A percentile compares a stretch with the other conserved stretches of the same genome.
These are phyloP conservation scores for Gryllus bimaculatus DNA, from an alignment of 1,140 invertebrate species.

Conservation along the genomic window DNA sequence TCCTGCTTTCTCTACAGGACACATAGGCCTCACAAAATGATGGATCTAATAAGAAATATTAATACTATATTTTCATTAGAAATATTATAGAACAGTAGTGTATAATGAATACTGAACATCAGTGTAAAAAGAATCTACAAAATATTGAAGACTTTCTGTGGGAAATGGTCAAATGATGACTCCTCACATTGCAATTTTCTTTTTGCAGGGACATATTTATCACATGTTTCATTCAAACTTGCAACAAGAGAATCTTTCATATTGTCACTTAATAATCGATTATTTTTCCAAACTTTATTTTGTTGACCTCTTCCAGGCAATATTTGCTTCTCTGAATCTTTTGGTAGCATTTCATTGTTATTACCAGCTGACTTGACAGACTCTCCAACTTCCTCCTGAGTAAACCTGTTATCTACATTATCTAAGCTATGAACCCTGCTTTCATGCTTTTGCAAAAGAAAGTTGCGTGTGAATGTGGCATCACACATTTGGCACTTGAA, in stretches of 20 bases:
- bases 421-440: conserved; percentile 11
- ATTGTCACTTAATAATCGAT: neutral
- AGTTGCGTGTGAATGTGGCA: conserved; percentile 32
- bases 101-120: conserved; percentile 15
- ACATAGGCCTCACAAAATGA: no score
- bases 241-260: neutral
- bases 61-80: neutral
- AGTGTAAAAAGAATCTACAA: conserved; percentile 12
- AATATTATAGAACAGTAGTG: conserved; percentile 7
- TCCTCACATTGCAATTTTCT: conserved; percentile 11
- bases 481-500: conserved; percentile 26
- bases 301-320: neutral
- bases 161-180: conserved; percentile 11
- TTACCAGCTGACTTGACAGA: neutral
- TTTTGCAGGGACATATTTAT: conserved; percentile 7
- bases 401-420: neutral
- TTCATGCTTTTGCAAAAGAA: conserved; percentile 34
- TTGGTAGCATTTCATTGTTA: neutral
- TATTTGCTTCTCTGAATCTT: neutral
- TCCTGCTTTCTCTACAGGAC: no score
- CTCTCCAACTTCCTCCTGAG: neutral
- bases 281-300: neutral
- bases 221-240: neutral
- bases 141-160: conserved; percentile 21
- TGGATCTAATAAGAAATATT: neutral